Evolutionary conservation across 2,888 invertebrate genomes (phyloP), one percentile per base, ranked within the genome.

Genomic region (Omphaloscelis lunosa): DNA sequence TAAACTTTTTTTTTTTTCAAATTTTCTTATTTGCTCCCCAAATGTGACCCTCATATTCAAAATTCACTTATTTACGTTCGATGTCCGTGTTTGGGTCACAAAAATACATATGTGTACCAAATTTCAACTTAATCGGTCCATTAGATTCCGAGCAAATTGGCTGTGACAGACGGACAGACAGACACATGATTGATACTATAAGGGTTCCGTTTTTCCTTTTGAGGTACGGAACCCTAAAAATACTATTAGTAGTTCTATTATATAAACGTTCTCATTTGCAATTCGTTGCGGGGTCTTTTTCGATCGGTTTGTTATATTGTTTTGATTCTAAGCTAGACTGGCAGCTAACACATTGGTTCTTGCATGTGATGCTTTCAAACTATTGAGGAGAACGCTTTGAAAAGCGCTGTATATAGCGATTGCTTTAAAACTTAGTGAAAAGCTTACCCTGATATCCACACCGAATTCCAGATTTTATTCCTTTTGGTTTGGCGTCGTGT

Each of bases 391-490:
- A 39, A 51, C 1, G 53, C 29, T 79, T 82, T 77, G 45, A 62
- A 82, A 77, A 79, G 53, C 83, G 56, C 56, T 83, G 77, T 68
- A 41, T 67, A 27, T 4, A 51, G 78, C 56, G 34, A 79, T 62
- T 41, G 48, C 29, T 83, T 80, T 17, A 23, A 73, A 73, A 79
- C 53, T 67, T 67, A 51, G 34, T 56, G 62, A 58, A 77, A 48
- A 41, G 23, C 76, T 77, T 41, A 51, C 9, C 15, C n/a, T 41
- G 20, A 39, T n/a, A 58, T 34, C 23, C 27, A 56, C 8, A 53
- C 20, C 17, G 34, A 58, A 41, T 45, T 27, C 15, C 6, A 15
- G 12, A 48, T 70, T 76, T 62, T 67, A 66, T 77, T 41, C n/a
- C 23, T 45, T 45, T 77, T 39, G 39, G 39, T 56, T 65, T 77